A percentile compares a stretch with the other conserved stretches of the same genome.
Conservation (phyloP, 2,888 invertebrate species). For the Nipponacmea schrenckii region DNA sequence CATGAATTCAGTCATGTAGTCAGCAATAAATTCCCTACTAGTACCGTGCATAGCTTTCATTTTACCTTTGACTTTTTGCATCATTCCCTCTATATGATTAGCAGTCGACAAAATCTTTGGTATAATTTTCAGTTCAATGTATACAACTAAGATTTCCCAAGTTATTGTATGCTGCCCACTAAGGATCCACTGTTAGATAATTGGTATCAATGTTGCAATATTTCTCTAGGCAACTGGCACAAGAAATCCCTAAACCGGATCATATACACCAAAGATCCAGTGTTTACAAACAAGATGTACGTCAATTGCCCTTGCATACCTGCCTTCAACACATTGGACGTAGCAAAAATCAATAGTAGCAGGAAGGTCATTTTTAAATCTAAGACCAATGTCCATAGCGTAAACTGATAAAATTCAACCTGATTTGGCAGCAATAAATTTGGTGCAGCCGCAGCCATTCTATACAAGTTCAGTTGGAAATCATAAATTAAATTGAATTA, state of each 20-base stretch:
- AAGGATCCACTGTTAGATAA: neutral
- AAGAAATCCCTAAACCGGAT: neutral
- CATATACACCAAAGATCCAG: neutral
- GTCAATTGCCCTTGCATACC: no score
- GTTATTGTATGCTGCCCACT: neutral
- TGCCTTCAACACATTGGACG: no score
- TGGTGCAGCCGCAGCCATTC: no score
- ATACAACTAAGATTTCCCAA: neutral
- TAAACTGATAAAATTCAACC: no score
- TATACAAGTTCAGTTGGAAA: no score
- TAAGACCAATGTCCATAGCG: no score
- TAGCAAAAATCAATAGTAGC: no score
- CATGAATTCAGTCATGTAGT: neutral
- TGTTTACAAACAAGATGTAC: neutral
- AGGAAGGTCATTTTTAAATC: no score
- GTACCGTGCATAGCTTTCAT: neutral
- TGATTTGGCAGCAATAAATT: no score
- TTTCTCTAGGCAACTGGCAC: neutral
- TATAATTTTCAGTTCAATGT: neutral
- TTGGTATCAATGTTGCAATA: neutral
- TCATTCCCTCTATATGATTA: neutral
- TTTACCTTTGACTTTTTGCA: neutral
- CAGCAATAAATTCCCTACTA: neutral
- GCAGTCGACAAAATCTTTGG: neutral
- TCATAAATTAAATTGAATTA: no score